Conservation (phyloP, 2,888 invertebrate genomes). For the Toxonevra muliebris region DNA sequence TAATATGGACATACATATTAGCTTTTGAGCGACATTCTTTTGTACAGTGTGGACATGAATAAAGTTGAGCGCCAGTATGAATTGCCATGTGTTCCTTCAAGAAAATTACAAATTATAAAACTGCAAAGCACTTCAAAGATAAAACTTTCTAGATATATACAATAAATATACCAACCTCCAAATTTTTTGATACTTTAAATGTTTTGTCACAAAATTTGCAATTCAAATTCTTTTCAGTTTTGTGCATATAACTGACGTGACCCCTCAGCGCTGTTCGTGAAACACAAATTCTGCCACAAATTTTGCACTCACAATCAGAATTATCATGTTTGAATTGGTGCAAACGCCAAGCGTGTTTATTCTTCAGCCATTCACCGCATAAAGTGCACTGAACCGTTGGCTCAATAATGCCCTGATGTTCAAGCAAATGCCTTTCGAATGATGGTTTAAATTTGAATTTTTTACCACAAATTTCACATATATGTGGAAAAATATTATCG, state of each 20-base stretch:
- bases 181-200: conserved; percentile 54
- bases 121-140: background rate
- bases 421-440: conserved; percentile 52
- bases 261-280: conserved; percentile 52
- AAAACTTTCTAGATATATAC: background rate
- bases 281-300: conserved; percentile 43
- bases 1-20: conserved; percentile 61
- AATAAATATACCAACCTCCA: conserved; percentile 47
- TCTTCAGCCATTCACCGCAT: conserved; percentile 56
- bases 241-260: conserved; percentile 55
- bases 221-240: conserved; percentile 50
- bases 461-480: conserved; percentile 58
- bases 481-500: conserved; percentile 52
- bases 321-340: conserved; percentile 41
- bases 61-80: conserved; percentile 56
- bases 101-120: background rate
- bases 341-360: conserved; percentile 49
- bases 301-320: conserved; percentile 37
- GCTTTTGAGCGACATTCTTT: conserved; percentile 58
- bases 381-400: conserved; percentile 53
- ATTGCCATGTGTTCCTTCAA: conserved; percentile 56
- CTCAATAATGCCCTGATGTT: conserved; percentile 56
- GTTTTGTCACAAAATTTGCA: conserved; percentile 56
- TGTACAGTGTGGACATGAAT: conserved; percentile 57
- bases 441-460: conserved; percentile 58